Evolutionary conservation across 2,113 vertebrate species (phyloP).

Genomic region (Poeciliopsis retropinna): DNA sequence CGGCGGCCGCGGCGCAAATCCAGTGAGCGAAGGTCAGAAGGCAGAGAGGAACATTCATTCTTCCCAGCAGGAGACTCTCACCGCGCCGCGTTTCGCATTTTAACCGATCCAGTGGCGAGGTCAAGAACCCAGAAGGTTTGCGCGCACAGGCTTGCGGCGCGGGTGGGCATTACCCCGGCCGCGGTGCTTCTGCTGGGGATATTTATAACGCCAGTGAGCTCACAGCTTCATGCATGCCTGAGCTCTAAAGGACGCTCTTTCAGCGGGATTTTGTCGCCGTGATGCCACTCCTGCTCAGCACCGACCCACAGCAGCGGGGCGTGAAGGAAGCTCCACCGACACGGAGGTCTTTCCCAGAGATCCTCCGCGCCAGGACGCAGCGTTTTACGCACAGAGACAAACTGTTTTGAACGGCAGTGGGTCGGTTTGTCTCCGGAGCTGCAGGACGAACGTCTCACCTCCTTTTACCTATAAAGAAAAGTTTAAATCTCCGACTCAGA

Average conservation of each 20-base stretch:
- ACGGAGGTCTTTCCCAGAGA: not conserved
- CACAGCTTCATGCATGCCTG: conserved; percentile 83
- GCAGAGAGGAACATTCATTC: conserved; percentile 87
- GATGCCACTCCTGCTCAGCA: conserved; percentile 61
- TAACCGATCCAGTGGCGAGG: conserved; percentile 46
- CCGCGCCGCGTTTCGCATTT: conserved; percentile 79
- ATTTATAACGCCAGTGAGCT: conserved; percentile 95
- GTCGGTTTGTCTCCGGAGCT: conserved; percentile 1
- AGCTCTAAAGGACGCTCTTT: conserved; percentile 76
- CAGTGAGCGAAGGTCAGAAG: conserved; percentile 83
- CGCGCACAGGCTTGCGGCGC: conserved; percentile 58
- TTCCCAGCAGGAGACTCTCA: conserved; percentile 78
- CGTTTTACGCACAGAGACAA: conserved; percentile 70
- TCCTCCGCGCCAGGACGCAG: conserved; percentile 57
- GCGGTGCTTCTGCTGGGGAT: conserved; percentile 78
- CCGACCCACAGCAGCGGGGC: conserved; percentile 48
- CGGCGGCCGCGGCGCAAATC: conserved; percentile 73
- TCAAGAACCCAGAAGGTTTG: conserved; percentile 37
- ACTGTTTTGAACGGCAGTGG: conserved; percentile 20
- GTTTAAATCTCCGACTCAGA: not conserved
- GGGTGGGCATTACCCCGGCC: conserved; percentile 70
- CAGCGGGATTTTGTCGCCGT: conserved; percentile 74
- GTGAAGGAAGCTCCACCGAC: conserved; percentile 62
- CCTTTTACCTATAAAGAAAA: not conserved
- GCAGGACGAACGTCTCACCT: not conserved